Evolutionary conservation across 2,113 vertebrate species (phyloP), one percentile per base, ranked within the genome.

Genomic region (Progne subis): DNA sequence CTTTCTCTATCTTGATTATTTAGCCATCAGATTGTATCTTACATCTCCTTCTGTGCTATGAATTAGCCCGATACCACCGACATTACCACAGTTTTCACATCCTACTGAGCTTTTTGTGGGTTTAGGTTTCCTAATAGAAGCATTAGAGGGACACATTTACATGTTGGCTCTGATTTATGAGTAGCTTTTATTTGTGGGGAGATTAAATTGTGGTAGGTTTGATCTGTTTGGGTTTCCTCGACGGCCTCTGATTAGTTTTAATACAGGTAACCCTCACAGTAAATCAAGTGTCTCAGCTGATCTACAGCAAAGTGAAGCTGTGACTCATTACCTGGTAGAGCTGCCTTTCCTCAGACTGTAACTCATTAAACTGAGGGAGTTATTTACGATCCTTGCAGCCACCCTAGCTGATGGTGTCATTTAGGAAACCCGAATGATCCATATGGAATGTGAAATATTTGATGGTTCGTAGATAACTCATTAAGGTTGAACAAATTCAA

Each of bases 201-300:
- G 80, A 95, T 96, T 83, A 93, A 93, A 92, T 61, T 68, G 69
- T 83, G 76, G 71, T 53, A 46, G 82, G 82, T 39, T 88, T 86
- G 56, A 26, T 90, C 71, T 92, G 72, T 84, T 92, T 96, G 76
- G 86, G 69, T 88, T 94, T 96, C 90, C 86, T 90, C 3, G 3
- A 69, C 79, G 60, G 88, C 69, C 49, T 75, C 86, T 79, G 93
- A 92, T 96, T 75, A 64, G 49, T 94, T 96, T 96, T 86, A 77
- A 71, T 86, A 37, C 53, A 88, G 37, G 86, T 89, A 76, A 39
- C 56, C 63, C 64, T 90, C 52, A 52, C 63, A 75, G 68, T 86
- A 95, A 94, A 96, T 96, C 92, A 96, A 70, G 31, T 83, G 84
- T 55, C 82, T 90, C 59, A 21, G 79, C 82, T 95, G 87, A 39